Evolutionary conservation across 2,113 vertebrate genomes (phyloP).

Genomic region (human): DNA sequence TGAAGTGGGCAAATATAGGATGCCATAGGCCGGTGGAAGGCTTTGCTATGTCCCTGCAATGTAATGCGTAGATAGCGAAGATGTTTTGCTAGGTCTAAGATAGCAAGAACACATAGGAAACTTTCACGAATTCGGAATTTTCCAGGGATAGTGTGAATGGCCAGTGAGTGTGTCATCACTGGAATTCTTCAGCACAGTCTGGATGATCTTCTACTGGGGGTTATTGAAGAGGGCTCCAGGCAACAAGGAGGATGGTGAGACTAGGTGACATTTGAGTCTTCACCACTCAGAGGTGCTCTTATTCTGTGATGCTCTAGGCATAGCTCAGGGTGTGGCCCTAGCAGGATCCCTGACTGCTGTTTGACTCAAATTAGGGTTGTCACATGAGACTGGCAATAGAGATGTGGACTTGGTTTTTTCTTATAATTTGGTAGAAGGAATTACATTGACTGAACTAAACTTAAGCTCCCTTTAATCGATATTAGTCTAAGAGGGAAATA

Average conservation of each 20-base stretch:
- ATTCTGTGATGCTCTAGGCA: neutral
- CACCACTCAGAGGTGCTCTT: neutral
- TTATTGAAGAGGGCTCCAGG: neutral
- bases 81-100: neutral
- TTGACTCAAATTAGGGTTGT: neutral
- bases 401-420: neutral
- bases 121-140: neutral
- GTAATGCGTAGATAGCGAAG: neutral
- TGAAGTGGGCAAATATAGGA: neutral
- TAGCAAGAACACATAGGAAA: neutral
- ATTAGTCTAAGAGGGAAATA: neutral
- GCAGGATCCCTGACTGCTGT: neutral
- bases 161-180: neutral
- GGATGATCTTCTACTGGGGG: neutral
- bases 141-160: neutral
- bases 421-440: neutral
- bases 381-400: neutral
- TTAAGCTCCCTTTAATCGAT: neutral
- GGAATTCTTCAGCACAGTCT: neutral
- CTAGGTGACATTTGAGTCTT: neutral
- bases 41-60: neutral
- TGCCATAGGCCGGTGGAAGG: neutral
- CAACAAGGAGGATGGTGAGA: neutral
- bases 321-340: neutral
- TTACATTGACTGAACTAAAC: neutral